Percentiles rank a stretch among this genome's conserved stretches.
Conservation (phyloP, 2,113 vertebrate species). For the Polypterus bichir region DNA sequence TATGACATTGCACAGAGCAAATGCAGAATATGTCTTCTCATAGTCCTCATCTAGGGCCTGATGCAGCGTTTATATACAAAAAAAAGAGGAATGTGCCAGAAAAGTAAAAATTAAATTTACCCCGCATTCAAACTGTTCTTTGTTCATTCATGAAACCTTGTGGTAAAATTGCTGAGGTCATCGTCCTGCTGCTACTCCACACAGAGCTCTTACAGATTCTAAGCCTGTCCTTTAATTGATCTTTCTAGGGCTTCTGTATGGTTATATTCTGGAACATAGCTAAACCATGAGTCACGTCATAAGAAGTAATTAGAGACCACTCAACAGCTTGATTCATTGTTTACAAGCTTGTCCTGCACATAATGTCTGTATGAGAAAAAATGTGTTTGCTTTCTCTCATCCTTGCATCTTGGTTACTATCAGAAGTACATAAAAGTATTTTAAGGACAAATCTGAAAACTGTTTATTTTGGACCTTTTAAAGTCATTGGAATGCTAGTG, state of each 20-base stretch:
- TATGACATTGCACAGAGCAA: no score
- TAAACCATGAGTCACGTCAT: constrained; percentile 41
- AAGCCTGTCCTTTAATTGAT: constrained; percentile 37
- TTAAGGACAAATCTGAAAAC: no score
- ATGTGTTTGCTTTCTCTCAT: no score
- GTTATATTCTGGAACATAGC: constrained; percentile 43
- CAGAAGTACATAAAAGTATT: no score
- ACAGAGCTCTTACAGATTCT: constrained; percentile 29
- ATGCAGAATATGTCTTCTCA: no score
- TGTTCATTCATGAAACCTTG: constrained; percentile 47
- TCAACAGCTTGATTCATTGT: constrained; percentile 39
- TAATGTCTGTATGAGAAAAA: neutral
- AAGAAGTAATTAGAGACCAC: constrained; percentile 37
- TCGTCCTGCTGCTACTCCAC: constrained; percentile 24
- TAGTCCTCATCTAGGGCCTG: no score
- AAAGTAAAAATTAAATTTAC: constrained; percentile 26
- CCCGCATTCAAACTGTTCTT: constrained; percentile 38
- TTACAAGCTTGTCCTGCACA: constrained; percentile 17
- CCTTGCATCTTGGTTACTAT: no score
- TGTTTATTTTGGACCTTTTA: no score
- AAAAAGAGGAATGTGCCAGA: constrained; percentile 27
- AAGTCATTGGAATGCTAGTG: no score
- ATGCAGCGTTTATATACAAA: constrained; percentile 15
- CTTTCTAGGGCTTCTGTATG: constrained; percentile 28
- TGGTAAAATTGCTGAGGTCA: constrained; percentile 32